Base-by-base conservation (phyloP, 1,140 invertebrate genomes). In the Caerostris extrusa region DNA sequence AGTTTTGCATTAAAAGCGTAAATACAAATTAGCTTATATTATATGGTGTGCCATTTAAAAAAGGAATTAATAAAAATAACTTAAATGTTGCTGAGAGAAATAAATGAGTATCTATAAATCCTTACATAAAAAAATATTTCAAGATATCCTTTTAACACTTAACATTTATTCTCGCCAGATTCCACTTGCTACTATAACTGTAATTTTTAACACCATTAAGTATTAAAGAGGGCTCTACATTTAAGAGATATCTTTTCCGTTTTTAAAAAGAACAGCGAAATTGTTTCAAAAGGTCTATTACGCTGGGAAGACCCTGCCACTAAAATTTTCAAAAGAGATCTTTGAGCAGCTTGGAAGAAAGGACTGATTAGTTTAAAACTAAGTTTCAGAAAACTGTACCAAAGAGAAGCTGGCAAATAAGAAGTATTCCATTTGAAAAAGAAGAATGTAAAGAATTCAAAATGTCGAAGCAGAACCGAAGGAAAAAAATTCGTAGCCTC, bases 261-360 rank as follows among this genome's bases (percentile, higher is more conserved):
- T 34, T 50, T 8, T 10, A 53, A 77, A 77, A n/a, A n/a, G 34
- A 50, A 77, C 12, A 77, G 12, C 69, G 69, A 77, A 77, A 77
- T 77, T 77, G 69, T 34, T 77, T 77, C 69, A 77, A 77, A n/a
- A 34, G 69, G 69, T 77, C 69, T 77, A 77, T 77, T 77, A 77
- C 69, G 69, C 19, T 53, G 12, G 69, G 50, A 61, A 77, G 69
- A 50, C 69, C 69, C 34, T 53, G 69, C 19, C 34, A 50, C 19
- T 7, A 77, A 77, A 77, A 77, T 77, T 77, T 34, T 77, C 69
- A 77, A 77, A 77, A 77, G 69, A 77, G 17, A 14, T 50, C 50
- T 77, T 34, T 12, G 10, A 77, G 7, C 19, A 10, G 34, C 10
- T 34, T 10, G 50, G 69, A 77, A 77, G n/a, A 50, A 50, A 12